Conservation (phyloP, 2,888 invertebrate species). For the Actias luna region DNA sequence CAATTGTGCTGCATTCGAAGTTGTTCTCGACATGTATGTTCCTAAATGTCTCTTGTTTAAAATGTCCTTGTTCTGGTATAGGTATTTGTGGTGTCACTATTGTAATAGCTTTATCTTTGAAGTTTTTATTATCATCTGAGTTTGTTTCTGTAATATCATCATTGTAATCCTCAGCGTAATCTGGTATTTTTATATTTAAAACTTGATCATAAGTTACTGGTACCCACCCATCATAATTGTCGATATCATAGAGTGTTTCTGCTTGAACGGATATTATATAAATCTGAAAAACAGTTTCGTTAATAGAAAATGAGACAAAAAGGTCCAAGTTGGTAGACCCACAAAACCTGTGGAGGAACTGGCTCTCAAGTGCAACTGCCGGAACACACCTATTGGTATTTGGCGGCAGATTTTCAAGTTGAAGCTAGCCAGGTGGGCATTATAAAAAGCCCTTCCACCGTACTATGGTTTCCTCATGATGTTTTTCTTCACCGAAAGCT, state of each 20-base stretch:
- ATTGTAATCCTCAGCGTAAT: neutral
- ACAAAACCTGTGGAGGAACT: too few relatives aligned
- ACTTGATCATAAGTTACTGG: slow-evolving; percentile 26
- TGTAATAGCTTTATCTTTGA: neutral
- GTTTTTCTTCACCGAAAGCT: too few relatives aligned
- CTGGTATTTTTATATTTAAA: slow-evolving; percentile 14
- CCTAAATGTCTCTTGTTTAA: neutral
- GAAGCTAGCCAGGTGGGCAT: too few relatives aligned
- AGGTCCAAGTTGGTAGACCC: too few relatives aligned
- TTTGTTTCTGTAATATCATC: neutral
- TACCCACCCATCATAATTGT: slow-evolving; percentile 25
- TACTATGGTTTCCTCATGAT: too few relatives aligned
- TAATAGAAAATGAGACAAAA: too few relatives aligned
- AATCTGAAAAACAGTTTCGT: slow-evolving; percentile 21
- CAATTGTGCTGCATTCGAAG: neutral
- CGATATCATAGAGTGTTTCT: slow-evolving; percentile 15
- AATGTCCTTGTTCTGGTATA: neutral
- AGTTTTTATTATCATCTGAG: neutral
- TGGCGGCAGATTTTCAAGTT: too few relatives aligned
- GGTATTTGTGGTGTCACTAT: neutral
- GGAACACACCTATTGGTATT: too few relatives aligned
- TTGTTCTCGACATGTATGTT: neutral
- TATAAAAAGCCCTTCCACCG: too few relatives aligned
- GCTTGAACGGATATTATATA: slow-evolving; percentile 4
- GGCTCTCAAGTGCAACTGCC: too few relatives aligned